These are phyloP conservation scores for Hirudo medicinalis DNA, from an alignment of 1,140 invertebrate species.

Conservation along the genomic window DNA sequence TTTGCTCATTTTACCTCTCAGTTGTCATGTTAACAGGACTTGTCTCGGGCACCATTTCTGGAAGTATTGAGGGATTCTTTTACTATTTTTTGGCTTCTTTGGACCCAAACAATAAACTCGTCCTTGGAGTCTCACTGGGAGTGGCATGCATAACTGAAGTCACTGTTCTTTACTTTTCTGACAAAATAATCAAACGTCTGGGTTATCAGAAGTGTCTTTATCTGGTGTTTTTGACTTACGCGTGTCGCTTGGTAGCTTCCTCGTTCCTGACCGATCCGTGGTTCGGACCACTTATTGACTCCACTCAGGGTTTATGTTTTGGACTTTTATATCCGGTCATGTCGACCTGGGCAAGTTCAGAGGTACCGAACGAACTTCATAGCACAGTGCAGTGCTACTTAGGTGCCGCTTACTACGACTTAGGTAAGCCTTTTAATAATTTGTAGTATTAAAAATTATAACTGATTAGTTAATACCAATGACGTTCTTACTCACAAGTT, in stretches of 20 bases:
- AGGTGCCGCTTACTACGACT: constrained; percentile 51
- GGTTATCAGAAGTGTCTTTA: constrained; percentile 71
- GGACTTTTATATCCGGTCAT: constrained; percentile 77
- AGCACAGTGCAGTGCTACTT: constrained; percentile 69
- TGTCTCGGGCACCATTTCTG: constrained; percentile 45
- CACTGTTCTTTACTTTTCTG: constrained; percentile 60
- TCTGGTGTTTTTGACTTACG: constrained; percentile 60
- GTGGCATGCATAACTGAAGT: constrained; percentile 74
- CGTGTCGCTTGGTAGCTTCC: constrained; percentile 64
- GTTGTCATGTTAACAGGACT: not conserved
- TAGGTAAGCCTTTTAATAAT: constrained; percentile 26
- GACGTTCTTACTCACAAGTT: no score
- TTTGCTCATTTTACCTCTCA: not conserved
- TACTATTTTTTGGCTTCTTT: constrained; percentile 72
- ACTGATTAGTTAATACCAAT: not conserved
- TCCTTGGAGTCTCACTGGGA: constrained; percentile 64
- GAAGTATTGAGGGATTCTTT: constrained; percentile 70
- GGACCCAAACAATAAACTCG: constrained; percentile 54
- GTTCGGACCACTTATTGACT: constrained; percentile 65
- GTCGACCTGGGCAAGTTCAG: constrained; percentile 70
- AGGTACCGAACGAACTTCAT: constrained; percentile 69
- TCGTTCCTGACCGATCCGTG: constrained; percentile 59
- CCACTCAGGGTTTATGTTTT: constrained; percentile 74
- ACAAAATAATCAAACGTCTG: constrained; percentile 61
- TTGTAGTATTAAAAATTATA: not conserved